phyloP scores from a whole-genome alignment of 2,113 vertebrate species.

The Burhinus oedicnemus region DNA sequence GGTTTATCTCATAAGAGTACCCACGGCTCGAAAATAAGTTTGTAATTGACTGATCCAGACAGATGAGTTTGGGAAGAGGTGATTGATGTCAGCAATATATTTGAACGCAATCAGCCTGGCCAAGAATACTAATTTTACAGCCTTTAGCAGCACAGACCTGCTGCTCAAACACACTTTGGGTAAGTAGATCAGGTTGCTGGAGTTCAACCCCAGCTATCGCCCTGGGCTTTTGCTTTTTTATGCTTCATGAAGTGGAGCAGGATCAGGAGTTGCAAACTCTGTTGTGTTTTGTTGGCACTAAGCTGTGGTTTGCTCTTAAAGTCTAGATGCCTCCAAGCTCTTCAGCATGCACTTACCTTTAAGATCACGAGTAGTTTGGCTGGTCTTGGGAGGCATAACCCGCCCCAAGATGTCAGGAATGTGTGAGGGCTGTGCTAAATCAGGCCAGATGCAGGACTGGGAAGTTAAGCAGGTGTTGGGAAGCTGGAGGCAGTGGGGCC shows the following conservation, averaged over 20 bases:
- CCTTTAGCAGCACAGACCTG: neutral
- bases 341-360: accelerated
- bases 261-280: neutral
- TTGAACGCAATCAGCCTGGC: constrained; percentile 60
- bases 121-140: constrained; percentile 64
- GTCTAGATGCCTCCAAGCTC: neutral
- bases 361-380: accelerated
- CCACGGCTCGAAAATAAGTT: constrained; percentile 69
- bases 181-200: neutral
- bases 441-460: neutral
- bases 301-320: neutral
- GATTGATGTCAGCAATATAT: constrained; percentile 78
- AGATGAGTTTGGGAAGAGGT: constrained; percentile 74
- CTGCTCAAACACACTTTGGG: neutral
- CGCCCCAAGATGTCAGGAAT: neutral
- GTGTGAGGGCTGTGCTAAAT: neutral
- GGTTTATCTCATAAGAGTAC: constrained; percentile 62
- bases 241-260: neutral
- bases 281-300: neutral
- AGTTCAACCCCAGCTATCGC: neutral
- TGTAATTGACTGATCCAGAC: constrained; percentile 76
- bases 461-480: accelerated
- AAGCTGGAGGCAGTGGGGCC: neutral
- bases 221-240: neutral
- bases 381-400: neutral